Evolutionary conservation across 2,888 invertebrate genomes (phyloP), one percentile per base, ranked within the genome.

Genomic region (Formica aserva): DNA sequence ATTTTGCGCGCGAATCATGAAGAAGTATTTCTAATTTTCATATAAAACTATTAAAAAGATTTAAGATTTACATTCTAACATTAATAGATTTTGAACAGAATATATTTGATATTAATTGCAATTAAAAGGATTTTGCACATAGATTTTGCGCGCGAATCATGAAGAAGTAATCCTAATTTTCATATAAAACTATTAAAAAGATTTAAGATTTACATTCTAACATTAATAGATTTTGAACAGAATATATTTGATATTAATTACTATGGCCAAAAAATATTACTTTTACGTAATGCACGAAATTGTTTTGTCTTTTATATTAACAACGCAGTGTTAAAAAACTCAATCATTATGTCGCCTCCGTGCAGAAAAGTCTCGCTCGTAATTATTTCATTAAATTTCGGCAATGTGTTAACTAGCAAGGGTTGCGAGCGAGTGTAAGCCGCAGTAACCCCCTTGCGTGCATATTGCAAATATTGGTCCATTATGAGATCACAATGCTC

Each of bases 381-480:
- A 63, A 78, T 82, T 77, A 71, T 77, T 32, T 80, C 77, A 85
- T 91, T 82, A 86, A 76, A 85, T 85, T 85, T 77, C n/a, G 77
- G 55, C 69, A 41, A 81, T 62, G 62, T 26, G 75, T 72, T 62
- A 63, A 72, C 78, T 66, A 86, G 80, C 82, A 63, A 71, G 86
- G 85, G 90, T 76, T 77, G 65, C 71, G 41, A 82, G 65, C 71
- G 48, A 82, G 88, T 78, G 88, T 85, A 89, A 88, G 89, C 72
- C 89, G 90, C 74, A 84, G 78, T 75, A 84, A 86, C 88, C 84
- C 86, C 87, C 89, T 84, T 74, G 85, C 86, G 90, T 90, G 85
- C 88, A 88, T 91, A 90, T 88, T 87, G 90, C 93, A 93, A 94
- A 93, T 93, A 94, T 93, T 94, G 92, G 93, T 90, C 93, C 90